A percentile compares a stretch with the other conserved stretches of the same genome.
Evolutionary conservation across 2,113 vertebrate genomes (phyloP).

Genomic region (Rhizomys pruinosus): DNA sequence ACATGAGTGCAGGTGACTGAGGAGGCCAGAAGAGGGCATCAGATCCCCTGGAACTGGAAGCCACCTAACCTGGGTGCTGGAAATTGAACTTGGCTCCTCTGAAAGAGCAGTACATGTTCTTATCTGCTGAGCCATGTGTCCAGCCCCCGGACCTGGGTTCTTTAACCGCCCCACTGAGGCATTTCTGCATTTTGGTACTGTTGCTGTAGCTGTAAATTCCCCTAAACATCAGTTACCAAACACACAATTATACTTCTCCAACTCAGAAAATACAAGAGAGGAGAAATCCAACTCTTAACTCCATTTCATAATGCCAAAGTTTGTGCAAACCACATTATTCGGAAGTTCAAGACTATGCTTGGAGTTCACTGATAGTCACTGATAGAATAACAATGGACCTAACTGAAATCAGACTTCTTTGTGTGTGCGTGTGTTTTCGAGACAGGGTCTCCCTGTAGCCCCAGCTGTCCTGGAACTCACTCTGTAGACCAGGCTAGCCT

Average conservation of each 20-base stretch:
- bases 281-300: background rate
- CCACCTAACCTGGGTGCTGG: no score
- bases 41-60: no score
- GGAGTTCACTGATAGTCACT: background rate
- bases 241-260: background rate
- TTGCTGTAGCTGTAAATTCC: background rate
- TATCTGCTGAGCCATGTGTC: no score
- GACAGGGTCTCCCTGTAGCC: no score
- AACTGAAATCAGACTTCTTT: background rate
- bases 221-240: background rate
- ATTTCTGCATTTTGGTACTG: background rate
- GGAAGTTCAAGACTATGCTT: constrained; percentile 26
- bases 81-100: no score
- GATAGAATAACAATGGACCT: background rate
- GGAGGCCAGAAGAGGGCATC: no score
- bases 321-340: background rate
- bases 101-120: no score
- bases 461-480: no score
- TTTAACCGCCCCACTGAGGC: background rate
- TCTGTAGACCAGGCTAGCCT: no score
- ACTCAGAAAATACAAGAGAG: background rate
- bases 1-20: no score
- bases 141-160: background rate
- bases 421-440: no score
- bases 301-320: constrained; percentile 2